Conservation (phyloP, 2,797 vertebrate species). For the Pelodytes ibericus region DNA sequence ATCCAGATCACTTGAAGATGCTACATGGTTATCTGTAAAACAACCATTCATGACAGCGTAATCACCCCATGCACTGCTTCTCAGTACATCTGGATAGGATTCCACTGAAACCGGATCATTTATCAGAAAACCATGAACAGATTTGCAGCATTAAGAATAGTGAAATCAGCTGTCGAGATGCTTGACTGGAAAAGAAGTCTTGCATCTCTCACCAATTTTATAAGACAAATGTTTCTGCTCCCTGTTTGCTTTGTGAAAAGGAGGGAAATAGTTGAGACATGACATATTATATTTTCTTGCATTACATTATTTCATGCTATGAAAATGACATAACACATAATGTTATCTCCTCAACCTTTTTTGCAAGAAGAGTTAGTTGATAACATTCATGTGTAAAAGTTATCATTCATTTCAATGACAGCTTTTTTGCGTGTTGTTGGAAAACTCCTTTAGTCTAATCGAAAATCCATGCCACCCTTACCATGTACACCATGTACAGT, state of each 20-base stretch:
- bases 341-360: background rate
- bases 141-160: background rate
- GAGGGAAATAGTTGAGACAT: background rate
- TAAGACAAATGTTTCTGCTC: background rate
- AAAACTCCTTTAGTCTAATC: too few species aligned
- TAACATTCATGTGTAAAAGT: background rate
- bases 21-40: background rate
- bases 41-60: background rate
- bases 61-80: background rate
- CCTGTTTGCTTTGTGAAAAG: background rate
- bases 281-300: background rate
- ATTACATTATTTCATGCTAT: background rate
- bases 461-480: too few species aligned
- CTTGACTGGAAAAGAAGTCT: background rate
- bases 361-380: background rate
- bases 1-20: conserved; percentile 23
- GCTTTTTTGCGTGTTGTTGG: too few species aligned
- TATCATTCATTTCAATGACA: too few species aligned
- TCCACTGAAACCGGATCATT: conserved; percentile 11
- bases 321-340: background rate
- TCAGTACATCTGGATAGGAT: conserved; percentile 30
- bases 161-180: conserved; percentile 7
- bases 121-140: conserved; percentile 15
- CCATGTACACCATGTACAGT: too few species aligned
- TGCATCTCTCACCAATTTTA: background rate